Conservation (phyloP, 2,888 invertebrate species). For the Agrotis segetum region DNA sequence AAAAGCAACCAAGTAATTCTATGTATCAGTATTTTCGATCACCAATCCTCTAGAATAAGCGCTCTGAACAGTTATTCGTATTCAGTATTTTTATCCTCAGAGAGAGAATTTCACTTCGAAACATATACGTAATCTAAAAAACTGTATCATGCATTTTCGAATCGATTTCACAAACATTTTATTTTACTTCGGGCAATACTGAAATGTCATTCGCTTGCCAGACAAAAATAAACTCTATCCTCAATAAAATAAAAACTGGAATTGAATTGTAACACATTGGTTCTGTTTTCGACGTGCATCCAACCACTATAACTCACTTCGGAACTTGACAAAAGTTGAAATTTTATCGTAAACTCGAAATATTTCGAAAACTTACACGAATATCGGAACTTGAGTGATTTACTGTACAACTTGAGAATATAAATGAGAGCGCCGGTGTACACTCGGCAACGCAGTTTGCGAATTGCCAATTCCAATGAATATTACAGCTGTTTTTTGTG, state of each 20-base stretch:
- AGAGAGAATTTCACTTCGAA: slow-evolving; percentile 29
- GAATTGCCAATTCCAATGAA: slow-evolving; percentile 63
- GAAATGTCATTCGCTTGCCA: slow-evolving; percentile 43
- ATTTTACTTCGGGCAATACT: slow-evolving; percentile 59
- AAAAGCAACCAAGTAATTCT: slow-evolving; percentile 11
- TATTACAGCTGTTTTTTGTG: slow-evolving; percentile 49
- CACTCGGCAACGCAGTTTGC: slow-evolving; percentile 53
- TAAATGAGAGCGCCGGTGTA: slow-evolving; percentile 65
- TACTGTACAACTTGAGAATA: slow-evolving; percentile 76
- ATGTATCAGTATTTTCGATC: slow-evolving; percentile 32
- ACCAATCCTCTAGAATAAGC: slow-evolving; percentile 26
- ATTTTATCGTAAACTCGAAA: slow-evolving; percentile 82
- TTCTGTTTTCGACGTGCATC: slow-evolving; percentile 65
- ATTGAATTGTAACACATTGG: slow-evolving; percentile 39
- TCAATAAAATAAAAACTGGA: slow-evolving; percentile 36
- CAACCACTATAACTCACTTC: slow-evolving; percentile 77
- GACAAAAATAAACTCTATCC: slow-evolving; percentile 41
- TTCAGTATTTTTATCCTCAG: slow-evolving; percentile 33
- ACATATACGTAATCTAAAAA: slow-evolving; percentile 53
- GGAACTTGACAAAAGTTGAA: slow-evolving; percentile 81
- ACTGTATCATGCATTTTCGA: slow-evolving; percentile 56
- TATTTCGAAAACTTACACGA: slow-evolving; percentile 74
- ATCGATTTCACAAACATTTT: slow-evolving; percentile 64
- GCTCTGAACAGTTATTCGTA: slow-evolving; percentile 34
- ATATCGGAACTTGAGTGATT: slow-evolving; percentile 79